Evolutionary conservation across 2,797 vertebrate species (phyloP).

Genomic region (Pseudochirops cupreus): DNA sequence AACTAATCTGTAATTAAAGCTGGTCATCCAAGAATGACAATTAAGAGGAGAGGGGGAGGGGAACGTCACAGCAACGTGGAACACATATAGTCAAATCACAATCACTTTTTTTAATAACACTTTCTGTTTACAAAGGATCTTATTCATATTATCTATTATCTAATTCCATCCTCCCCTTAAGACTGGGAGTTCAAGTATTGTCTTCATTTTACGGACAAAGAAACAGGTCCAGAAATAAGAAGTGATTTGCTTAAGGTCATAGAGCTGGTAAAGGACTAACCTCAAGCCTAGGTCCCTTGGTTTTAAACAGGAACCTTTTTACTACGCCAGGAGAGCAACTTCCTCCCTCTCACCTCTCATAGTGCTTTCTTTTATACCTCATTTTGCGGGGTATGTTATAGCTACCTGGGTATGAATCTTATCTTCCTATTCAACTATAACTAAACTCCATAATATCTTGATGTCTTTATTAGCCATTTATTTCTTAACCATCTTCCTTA

Average conservation of each 20-base stretch:
- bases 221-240: background rate
- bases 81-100: background rate
- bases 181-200: background rate
- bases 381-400: background rate
- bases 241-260: background rate
- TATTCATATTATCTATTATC: background rate
- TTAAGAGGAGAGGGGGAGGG: background rate
- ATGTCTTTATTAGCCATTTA: too few species aligned
- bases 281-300: background rate
- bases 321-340: background rate
- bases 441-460: too few species aligned
- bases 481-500: background rate
- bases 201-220: background rate
- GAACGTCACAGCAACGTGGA: background rate
- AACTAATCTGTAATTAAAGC: slow-evolving; percentile 30
- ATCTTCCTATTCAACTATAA: background rate
- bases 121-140: background rate
- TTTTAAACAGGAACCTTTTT: background rate
- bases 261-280: background rate
- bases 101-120: background rate
- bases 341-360: background rate
- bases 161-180: background rate
- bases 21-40: slow-evolving; percentile 18
- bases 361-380: background rate
- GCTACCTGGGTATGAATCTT: background rate